phyloP scores from a whole-genome alignment of 2,888 invertebrate species.

The Macaria liturata region DNA sequence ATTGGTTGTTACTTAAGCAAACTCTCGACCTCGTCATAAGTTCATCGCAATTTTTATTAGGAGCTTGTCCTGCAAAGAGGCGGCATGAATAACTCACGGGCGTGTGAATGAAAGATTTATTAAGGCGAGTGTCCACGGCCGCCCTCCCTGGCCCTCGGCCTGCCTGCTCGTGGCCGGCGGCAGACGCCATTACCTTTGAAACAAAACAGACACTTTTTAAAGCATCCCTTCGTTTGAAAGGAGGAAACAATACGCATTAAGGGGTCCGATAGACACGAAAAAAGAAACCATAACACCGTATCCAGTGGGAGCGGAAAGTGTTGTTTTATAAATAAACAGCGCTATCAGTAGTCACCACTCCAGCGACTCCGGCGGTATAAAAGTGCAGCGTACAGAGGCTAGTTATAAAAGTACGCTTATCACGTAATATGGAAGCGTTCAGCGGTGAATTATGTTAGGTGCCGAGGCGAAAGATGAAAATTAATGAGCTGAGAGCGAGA shows the following conservation, averaged over 20 bases:
- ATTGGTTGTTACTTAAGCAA: constrained; percentile 34
- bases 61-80: constrained; percentile 41
- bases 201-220: constrained; percentile 54
- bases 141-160: constrained; percentile 30
- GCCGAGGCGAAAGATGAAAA: constrained; percentile 78
- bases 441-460: constrained; percentile 80
- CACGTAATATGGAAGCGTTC: constrained; percentile 77
- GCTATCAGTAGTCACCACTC: constrained; percentile 79
- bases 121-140: constrained; percentile 46
- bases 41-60: constrained; percentile 35
- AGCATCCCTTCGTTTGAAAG: constrained; percentile 58
- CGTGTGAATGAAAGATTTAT: constrained; percentile 49
- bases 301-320: constrained; percentile 66
- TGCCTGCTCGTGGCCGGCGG: constrained; percentile 41
- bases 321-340: constrained; percentile 80
- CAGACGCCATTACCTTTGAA: constrained; percentile 44
- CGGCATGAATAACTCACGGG: constrained; percentile 46
- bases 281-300: constrained; percentile 60
- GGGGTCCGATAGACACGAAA: constrained; percentile 42
- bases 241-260: constrained; percentile 58
- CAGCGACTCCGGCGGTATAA: constrained; percentile 74
- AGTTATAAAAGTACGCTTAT: constrained; percentile 73
- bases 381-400: constrained; percentile 52
- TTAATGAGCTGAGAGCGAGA: constrained; percentile 80
- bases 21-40: constrained; percentile 34